A percentile compares a stretch with the other conserved stretches of the same genome.
Evolutionary conservation across 2,113 vertebrate genomes (phyloP).

Genomic region (Motacilla alba): DNA sequence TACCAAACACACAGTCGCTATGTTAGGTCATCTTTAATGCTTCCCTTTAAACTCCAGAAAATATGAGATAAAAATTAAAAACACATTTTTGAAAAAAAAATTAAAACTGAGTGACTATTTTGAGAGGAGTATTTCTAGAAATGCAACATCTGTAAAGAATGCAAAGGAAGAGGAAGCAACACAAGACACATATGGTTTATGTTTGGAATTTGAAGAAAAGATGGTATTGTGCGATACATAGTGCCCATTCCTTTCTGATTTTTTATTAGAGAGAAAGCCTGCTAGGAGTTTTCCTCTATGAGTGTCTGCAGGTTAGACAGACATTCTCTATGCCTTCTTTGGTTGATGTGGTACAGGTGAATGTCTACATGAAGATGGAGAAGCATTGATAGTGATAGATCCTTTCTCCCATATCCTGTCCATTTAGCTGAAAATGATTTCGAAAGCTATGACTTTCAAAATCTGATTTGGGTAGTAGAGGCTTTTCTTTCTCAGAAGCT

Average conservation of each 20-base stretch:
- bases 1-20: not conserved
- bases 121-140: constrained; percentile 4
- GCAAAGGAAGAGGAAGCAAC: not conserved
- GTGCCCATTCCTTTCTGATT: not conserved
- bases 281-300: not conserved
- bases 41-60: not conserved
- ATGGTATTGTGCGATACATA: not conserved
- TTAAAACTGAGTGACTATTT: not conserved
- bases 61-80: constrained; percentile 15
- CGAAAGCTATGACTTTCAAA: not conserved
- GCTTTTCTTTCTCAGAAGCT: not conserved
- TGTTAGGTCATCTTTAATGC: not conserved
- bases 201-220: constrained; percentile 3
- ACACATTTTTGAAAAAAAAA: not conserved
- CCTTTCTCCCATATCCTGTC: not conserved
- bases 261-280: not conserved
- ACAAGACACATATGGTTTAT: not conserved
- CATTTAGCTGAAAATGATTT: not conserved
- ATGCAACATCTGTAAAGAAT: constrained; percentile 1
- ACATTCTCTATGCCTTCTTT: not conserved
- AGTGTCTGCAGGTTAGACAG: not conserved
- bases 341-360: not conserved
- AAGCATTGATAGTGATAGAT: not conserved
- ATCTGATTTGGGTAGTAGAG: not conserved
- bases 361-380: not conserved